phyloP scores from a whole-genome alignment of 1,140 invertebrate genomes.

The Panulirus ornatus region DNA sequence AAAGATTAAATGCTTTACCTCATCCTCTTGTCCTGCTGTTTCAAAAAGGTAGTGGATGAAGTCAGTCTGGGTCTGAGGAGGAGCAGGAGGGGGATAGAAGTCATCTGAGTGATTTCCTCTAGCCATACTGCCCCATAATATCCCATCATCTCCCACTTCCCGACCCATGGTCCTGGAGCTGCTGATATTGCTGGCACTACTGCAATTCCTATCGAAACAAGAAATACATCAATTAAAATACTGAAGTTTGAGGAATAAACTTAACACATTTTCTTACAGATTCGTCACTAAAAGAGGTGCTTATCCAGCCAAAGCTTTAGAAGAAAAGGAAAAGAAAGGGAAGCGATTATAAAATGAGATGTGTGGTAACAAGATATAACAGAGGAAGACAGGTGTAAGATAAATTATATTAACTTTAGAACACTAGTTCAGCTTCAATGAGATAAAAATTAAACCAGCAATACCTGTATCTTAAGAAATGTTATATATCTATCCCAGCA shows the following conservation, averaged over 20 bases:
- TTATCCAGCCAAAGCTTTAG: background rate
- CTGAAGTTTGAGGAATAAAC: background rate
- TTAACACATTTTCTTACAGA: too few species aligned
- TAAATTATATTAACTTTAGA: too few species aligned
- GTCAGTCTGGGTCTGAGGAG: slow-evolving; percentile 57
- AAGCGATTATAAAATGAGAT: too few species aligned
- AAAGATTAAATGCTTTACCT: slow-evolving; percentile 40
- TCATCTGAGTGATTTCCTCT: slow-evolving; percentile 61
- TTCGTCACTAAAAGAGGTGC: background rate
- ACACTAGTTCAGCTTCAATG: too few species aligned
- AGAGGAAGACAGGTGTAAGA: too few species aligned
- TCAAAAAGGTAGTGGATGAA: slow-evolving; percentile 66
- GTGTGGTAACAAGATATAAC: too few species aligned
- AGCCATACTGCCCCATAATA: slow-evolving; percentile 22
- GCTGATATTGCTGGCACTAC: slow-evolving; percentile 15
- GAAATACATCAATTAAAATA: background rate
- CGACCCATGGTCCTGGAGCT: slow-evolving; percentile 21
- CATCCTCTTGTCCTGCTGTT: slow-evolving; percentile 48
- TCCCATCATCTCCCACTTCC: slow-evolving; percentile 47
- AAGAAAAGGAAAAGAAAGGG: background rate
- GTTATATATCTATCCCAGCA: too few species aligned
- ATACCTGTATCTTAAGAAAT: too few species aligned
- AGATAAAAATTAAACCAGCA: too few species aligned
- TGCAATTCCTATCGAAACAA: background rate
- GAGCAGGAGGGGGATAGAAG: slow-evolving; percentile 54